These are phyloP conservation scores for Hormaphis cornu DNA, from an alignment of 1,140 invertebrate species.

Conservation along the genomic window DNA sequence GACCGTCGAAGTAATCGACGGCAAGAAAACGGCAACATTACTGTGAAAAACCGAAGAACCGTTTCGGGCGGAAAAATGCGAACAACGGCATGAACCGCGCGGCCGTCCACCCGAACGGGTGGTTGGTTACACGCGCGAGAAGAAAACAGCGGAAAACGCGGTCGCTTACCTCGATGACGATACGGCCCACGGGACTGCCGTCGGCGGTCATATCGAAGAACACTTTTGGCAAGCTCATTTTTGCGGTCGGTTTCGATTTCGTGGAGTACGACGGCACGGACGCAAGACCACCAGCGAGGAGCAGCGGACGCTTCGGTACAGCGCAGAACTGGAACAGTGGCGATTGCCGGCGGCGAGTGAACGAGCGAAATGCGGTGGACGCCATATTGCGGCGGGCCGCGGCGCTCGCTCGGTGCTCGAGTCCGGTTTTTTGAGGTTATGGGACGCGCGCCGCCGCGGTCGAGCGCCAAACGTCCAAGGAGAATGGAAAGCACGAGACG, in stretches of 20 bases:
- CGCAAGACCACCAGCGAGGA: not conserved
- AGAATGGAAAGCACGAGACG: not conserved
- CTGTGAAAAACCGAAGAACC: too few relatives aligned
- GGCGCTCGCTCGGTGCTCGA: too few relatives aligned
- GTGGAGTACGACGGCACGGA: not conserved
- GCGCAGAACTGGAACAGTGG: not conserved
- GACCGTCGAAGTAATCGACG: too few relatives aligned
- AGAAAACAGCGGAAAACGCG: too few relatives aligned
- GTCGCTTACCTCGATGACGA: conserved; percentile 80
- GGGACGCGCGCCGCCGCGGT: not conserved
- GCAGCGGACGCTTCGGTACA: not conserved
- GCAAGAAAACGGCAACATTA: too few relatives aligned
- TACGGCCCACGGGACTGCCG: conserved; percentile 65
- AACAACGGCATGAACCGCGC: too few relatives aligned
- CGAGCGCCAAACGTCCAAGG: conserved; percentile 24
- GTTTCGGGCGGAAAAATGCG: too few relatives aligned
- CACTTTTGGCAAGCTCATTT: conserved; percentile 73
- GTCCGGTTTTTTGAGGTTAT: conserved; percentile 26
- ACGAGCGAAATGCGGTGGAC: conserved; percentile 20
- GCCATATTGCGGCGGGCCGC: conserved; percentile 1
- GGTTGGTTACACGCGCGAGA: too few relatives aligned
- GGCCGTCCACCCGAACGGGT: too few relatives aligned
- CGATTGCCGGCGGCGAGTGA: conserved; percentile 19
- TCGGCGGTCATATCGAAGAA: conserved; percentile 85
- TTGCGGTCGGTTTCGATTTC: conserved; percentile 36